Evolutionary conservation across 2,888 invertebrate species (phyloP).

Genomic region (Diaphora mendica): DNA sequence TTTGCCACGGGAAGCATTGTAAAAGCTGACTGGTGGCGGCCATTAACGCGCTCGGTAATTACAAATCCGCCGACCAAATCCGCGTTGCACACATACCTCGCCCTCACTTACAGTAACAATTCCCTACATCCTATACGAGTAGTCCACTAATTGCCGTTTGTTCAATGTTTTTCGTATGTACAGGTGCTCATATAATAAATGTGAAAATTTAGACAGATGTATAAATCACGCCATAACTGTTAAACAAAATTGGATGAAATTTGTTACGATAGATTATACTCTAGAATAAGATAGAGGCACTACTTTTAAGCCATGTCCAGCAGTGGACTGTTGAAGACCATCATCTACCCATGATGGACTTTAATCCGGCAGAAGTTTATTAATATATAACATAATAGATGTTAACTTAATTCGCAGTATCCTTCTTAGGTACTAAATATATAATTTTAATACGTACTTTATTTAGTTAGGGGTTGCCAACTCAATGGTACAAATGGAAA

Average conservation of each 20-base stretch:
- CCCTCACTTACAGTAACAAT: constrained; percentile 35
- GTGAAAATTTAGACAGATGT: neutral
- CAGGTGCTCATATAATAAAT: neutral
- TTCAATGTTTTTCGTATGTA: neutral
- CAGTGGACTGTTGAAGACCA: no score
- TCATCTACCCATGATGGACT: no score
- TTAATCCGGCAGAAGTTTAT: no score
- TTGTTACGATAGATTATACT: neutral
- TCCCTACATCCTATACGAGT: constrained; percentile 10
- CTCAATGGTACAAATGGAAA: constrained; percentile 23
- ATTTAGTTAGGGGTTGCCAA: constrained; percentile 15
- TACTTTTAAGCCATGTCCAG: no score
- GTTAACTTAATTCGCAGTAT: neutral
- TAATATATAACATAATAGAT: neutral
- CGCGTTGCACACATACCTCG: constrained; percentile 34
- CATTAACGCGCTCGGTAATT: constrained; percentile 74
- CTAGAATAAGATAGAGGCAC: neutral
- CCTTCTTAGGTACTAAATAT: neutral
- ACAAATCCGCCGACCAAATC: constrained; percentile 67
- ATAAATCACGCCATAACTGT: neutral
- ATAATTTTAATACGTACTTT: neutral
- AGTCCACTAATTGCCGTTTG: neutral
- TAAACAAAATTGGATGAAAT: no score
- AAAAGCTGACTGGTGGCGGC: constrained; percentile 64
- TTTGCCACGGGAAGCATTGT: constrained; percentile 53